phyloP scores from a whole-genome alignment of 2,113 vertebrate species.

The Spheniscus mendiculus region DNA sequence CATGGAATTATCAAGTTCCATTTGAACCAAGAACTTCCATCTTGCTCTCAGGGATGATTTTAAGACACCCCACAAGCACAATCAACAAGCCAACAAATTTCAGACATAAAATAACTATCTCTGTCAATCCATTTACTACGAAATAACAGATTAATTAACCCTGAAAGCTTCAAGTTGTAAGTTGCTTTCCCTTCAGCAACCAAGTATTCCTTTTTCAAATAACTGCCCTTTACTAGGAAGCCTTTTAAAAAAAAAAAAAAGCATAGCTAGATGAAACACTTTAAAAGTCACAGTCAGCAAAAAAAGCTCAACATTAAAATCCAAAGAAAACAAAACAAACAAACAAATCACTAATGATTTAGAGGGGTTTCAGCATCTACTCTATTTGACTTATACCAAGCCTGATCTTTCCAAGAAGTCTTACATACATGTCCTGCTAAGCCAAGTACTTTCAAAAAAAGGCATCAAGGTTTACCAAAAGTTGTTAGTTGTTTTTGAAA shows the following conservation, averaged over 20 bases:
- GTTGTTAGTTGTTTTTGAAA: neutral
- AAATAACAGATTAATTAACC: neutral
- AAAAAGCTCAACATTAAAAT: neutral
- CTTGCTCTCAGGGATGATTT: neutral
- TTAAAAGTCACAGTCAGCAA: neutral
- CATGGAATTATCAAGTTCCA: neutral
- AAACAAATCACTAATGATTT: neutral
- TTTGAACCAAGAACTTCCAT: neutral
- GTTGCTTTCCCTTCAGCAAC: neutral
- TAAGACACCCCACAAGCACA: neutral
- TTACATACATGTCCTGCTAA: accelerated
- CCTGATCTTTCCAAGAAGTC: neutral
- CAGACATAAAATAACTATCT: neutral
- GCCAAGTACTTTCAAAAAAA: neutral
- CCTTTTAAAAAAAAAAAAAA: neutral
- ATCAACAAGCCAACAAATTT: neutral
- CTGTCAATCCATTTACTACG: neutral
- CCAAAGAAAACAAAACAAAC: neutral
- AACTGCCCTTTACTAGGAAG: neutral
- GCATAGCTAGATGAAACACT: neutral
- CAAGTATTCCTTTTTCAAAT: neutral
- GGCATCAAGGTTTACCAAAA: neutral
- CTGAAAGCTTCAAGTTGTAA: neutral
- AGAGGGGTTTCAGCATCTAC: neutral
- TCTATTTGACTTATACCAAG: neutral